Percentiles rank a stretch among this genome's conserved stretches.
phyloP scores from a whole-genome alignment of 2,113 vertebrate genomes.

The Scopus umbretta region DNA sequence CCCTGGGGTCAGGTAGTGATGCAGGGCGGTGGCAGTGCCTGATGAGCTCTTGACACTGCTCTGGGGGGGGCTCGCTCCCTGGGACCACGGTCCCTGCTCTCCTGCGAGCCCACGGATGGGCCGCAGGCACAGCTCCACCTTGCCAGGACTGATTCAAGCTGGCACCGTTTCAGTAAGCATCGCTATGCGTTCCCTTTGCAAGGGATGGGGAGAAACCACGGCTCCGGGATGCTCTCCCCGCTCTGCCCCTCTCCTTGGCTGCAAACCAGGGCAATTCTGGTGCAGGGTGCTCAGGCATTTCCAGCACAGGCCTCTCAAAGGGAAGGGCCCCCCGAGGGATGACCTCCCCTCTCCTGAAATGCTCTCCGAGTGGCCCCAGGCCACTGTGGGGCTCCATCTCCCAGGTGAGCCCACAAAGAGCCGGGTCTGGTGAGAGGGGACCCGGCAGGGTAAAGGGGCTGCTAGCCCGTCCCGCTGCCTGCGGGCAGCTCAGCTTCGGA shows the following conservation, averaged over 20 bases:
- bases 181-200: fast-evolving
- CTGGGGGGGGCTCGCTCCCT: fast-evolving
- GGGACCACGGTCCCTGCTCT: fast-evolving
- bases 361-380: fast-evolving
- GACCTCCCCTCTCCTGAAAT: neutral
- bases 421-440: fast-evolving
- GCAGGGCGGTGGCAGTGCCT: fast-evolving
- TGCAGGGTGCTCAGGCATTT: neutral
- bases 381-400: neutral
- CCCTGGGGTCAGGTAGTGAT: neutral
- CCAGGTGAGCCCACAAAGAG: neutral
- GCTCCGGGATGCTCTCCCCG: fast-evolving
- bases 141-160: neutral
- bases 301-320: neutral
- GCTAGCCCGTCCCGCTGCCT: neutral
- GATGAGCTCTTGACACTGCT: neutral
- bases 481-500: neutral
- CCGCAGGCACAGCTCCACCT: neutral
- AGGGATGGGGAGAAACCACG: fast-evolving
- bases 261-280: too few species aligned
- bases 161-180: neutral
- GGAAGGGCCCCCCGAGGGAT: neutral
- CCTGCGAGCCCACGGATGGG: fast-evolving
- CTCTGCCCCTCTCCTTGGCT: neutral
- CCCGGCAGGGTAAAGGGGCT: neutral